Evolutionary conservation across 1,140 invertebrate genomes (phyloP), one percentile per base, ranked within the genome.

Genomic region (Dinoponera quadriceps): DNA sequence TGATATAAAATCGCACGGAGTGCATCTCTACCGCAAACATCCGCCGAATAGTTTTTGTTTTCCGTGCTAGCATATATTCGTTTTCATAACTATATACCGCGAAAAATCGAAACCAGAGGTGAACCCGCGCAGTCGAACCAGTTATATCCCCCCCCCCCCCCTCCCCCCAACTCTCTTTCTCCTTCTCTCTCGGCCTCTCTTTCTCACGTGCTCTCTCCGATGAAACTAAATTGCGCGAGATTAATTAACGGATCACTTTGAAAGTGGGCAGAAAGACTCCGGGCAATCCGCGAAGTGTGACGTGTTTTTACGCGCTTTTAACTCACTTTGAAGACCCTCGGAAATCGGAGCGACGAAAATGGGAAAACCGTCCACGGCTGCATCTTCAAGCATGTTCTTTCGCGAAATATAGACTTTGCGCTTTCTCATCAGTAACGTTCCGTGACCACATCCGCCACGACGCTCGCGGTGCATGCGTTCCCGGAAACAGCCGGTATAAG

Each of bases 401-500:
- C 60, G 18, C 59, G 22, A 81, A 72, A 72, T 74, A 44, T 44
- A 16, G 38, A 44, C 33, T n/a, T 2, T 13, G 2, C 44, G 69
- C 38, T 73, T 74, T 74, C 60, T 74, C 55, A 25, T 11, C 48
- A 38, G n/a, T 44, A 5, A 11, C 38, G 38, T 44, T 60, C n/a
- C 25, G 54, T 44, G 38, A 44, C 27, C 18, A 11, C 65, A 20
- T 20, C 49, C 13, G 16, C 63, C 44, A n/a, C 16, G 33, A 27
- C 51, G 60, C 27, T 38, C 27, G 13, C 48, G 59, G 1, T 20
- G 22, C 54, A 57, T 14, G 11, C 16, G n/a, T 13, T 62, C 66
- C 25, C 25, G 18, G 25, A 74, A 20, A 27, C 55, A 44, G n/a
- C 22, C 78, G 78, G 55, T 74, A 63, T 72, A 82, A 82, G 66